Evolutionary conservation across 2,797 vertebrate species (phyloP).

Genomic region (Alca torda): DNA sequence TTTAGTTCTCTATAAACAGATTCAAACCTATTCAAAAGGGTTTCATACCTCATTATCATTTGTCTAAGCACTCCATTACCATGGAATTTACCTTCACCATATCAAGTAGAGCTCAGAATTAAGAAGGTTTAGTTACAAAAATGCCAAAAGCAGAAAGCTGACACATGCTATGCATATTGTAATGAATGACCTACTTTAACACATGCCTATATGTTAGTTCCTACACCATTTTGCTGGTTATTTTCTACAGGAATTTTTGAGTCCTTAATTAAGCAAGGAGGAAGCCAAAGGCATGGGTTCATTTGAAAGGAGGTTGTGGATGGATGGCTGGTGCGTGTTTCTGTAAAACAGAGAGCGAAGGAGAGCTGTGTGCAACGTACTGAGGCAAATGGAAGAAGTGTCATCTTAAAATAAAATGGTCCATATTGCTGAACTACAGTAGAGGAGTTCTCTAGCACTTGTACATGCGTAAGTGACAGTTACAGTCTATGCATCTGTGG

Average conservation of each 20-base stretch:
- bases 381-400: background rate
- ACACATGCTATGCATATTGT: background rate
- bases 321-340: background rate
- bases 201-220: background rate
- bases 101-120: background rate
- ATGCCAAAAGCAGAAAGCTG: slow-evolving; percentile 2
- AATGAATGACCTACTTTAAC: slow-evolving; percentile 42
- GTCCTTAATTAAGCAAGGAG: background rate
- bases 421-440: background rate
- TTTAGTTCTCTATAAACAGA: background rate
- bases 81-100: background rate
- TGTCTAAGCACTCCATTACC: slow-evolving; percentile 8
- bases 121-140: slow-evolving; percentile 22
- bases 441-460: background rate
- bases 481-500: background rate
- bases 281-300: background rate
- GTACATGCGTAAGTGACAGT: background rate
- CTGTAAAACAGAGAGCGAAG: background rate
- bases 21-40: background rate
- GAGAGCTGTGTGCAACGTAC: fast-evolving
- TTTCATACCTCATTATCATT: slow-evolving; percentile 18
- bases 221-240: background rate
- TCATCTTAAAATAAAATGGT: background rate
- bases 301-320: background rate
- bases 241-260: background rate